Evolutionary conservation across 2,113 vertebrate genomes (phyloP).

Genomic region (Rhagologus leucostigma): DNA sequence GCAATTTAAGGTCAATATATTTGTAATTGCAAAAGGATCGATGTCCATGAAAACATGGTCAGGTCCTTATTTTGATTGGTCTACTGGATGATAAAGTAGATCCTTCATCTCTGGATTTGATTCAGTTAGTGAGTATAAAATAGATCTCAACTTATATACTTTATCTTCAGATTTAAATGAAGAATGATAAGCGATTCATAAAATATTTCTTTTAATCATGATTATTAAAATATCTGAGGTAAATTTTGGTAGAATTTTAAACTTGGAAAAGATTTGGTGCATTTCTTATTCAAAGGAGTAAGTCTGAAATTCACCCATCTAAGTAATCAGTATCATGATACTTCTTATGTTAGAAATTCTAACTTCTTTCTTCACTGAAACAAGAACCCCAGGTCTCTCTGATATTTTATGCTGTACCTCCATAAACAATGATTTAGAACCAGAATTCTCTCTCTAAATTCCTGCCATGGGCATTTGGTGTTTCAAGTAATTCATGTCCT

Average conservation of each 20-base stretch:
- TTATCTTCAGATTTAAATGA: background rate
- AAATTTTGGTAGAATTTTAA: background rate
- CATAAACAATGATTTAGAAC: background rate
- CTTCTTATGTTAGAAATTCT: background rate
- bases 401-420: background rate
- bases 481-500: background rate
- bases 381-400: background rate
- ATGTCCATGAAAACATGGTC: background rate
- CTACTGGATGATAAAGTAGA: background rate
- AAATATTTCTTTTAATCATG: background rate
- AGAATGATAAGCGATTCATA: background rate
- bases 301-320: background rate
- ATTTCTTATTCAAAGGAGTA: background rate
- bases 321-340: background rate
- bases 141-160: fast-evolving
- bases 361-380: background rate
- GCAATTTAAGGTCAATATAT: background rate
- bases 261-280: background rate
- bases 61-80: background rate
- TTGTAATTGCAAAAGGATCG: background rate
- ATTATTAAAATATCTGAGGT: background rate
- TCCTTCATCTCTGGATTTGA: background rate
- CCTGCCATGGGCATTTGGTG: background rate
- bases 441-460: background rate
- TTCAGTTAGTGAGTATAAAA: background rate